Evolutionary conservation across 1,140 invertebrate species (phyloP).

Genomic region (Orussus abietinus): DNA sequence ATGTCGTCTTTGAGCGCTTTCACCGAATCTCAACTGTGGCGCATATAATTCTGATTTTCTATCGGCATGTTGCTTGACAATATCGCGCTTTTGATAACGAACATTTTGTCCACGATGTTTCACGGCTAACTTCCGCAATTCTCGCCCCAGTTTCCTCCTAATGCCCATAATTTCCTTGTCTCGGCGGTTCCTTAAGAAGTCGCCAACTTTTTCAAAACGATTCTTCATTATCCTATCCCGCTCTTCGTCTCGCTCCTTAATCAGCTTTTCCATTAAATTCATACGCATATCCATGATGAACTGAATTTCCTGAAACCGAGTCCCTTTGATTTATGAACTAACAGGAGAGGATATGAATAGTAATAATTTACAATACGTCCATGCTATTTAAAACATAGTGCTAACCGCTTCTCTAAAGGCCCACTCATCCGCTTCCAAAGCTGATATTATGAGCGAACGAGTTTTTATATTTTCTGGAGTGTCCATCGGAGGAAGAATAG

Average conservation of each 20-base stretch:
- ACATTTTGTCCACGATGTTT: slow-evolving; percentile 40
- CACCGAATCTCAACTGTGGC: slow-evolving; percentile 52
- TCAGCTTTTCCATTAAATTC: slow-evolving; percentile 50
- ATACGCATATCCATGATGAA: slow-evolving; percentile 58
- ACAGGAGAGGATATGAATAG: too few species aligned
- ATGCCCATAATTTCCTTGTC: slow-evolving; percentile 31
- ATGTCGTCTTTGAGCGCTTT: slow-evolving; percentile 50
- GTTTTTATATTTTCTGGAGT: slow-evolving; percentile 54
- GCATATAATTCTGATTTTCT: slow-evolving; percentile 54
- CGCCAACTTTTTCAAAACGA: slow-evolving; percentile 28
- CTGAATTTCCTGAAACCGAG: slow-evolving; percentile 65
- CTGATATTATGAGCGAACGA: slow-evolving; percentile 56
- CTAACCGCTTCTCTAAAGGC: slow-evolving; percentile 60
- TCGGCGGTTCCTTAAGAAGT: slow-evolving; percentile 22
- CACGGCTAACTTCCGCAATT: slow-evolving; percentile 56
- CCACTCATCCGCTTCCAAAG: slow-evolving; percentile 65
- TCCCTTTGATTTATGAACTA: too few species aligned
- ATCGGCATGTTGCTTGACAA: slow-evolving; percentile 47
- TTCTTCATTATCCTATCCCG: slow-evolving; percentile 44
- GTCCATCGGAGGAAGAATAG: slow-evolving; percentile 53
- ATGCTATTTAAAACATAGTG: too few species aligned
- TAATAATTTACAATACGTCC: too few species aligned
- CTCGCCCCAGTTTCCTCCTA: slow-evolving; percentile 39
- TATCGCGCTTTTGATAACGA: slow-evolving; percentile 39
- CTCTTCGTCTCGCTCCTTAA: slow-evolving; percentile 42